phyloP scores from a whole-genome alignment of 2,797 vertebrate species.

The Salmo trutta region DNA sequence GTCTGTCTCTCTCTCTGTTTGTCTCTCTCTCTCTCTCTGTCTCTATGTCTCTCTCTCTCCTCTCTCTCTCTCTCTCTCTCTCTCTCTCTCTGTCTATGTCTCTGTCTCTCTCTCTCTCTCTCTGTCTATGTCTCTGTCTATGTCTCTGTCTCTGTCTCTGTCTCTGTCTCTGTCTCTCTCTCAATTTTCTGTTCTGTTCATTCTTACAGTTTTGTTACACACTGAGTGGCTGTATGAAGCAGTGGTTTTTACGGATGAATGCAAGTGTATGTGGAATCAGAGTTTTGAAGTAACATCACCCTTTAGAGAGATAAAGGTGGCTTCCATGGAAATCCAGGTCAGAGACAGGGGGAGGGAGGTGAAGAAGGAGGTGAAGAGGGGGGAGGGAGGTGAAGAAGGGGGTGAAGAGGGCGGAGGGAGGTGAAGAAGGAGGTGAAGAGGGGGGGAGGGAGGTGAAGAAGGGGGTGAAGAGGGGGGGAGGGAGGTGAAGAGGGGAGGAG shows the following conservation, averaged over 20 bases:
- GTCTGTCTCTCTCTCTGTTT: constrained; percentile 32
- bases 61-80: constrained; percentile 60
- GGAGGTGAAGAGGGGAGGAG: no score
- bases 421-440: no score
- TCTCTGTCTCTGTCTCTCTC: constrained; percentile 43
- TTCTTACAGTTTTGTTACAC: constrained; percentile 52
- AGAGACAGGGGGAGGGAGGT: background rate
- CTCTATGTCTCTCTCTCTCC: constrained; percentile 53
- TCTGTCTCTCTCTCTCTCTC: constrained; percentile 37
- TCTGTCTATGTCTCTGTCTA: constrained; percentile 52
- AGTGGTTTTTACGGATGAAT: constrained; percentile 43
- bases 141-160: constrained; percentile 51
- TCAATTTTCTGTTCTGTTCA: background rate
- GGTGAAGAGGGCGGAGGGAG: no score
- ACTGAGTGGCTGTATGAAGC: constrained; percentile 54
- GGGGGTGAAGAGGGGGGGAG: no score
- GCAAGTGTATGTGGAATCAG: background rate
- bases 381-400: background rate
- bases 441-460: no score
- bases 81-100: constrained; percentile 51
- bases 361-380: no score
- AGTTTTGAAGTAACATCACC: background rate
- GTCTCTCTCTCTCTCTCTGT: constrained; percentile 54
- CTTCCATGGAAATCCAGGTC: background rate
- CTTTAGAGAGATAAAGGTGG: background rate